These are phyloP conservation scores for Fregata magnificens DNA, from an alignment of 2,113 vertebrate species.

Conservation along the genomic window DNA sequence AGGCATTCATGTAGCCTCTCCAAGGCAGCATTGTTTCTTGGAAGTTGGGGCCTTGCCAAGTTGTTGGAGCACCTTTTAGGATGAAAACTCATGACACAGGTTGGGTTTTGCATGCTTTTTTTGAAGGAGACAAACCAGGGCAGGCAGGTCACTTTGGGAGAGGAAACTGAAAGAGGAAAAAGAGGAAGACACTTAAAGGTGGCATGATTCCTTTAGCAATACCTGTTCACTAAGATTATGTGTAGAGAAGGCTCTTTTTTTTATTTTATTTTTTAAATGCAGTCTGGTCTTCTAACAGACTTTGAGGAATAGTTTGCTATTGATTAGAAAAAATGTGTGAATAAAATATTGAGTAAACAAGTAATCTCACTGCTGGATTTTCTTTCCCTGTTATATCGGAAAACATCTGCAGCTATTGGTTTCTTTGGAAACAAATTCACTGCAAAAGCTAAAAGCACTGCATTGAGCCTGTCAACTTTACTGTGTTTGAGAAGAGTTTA, in stretches of 20 bases:
- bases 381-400: background rate
- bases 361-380: background rate
- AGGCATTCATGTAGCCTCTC: background rate
- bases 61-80: background rate
- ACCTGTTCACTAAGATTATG: background rate
- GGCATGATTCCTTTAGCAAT: background rate
- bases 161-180: background rate
- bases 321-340: background rate
- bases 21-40: background rate
- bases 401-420: constrained; percentile 56
- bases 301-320: background rate
- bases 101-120: background rate
- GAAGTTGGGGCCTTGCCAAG: background rate
- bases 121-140: background rate
- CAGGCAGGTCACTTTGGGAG: background rate
- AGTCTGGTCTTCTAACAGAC: background rate
- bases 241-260: background rate
- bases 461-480: background rate
- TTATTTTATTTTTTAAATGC: background rate
- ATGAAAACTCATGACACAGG: rapidly evolving
- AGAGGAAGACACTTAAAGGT: background rate
- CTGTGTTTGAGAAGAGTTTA: constrained; percentile 11
- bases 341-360: background rate
- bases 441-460: constrained; percentile 18
- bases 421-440: constrained; percentile 63